Base-by-base conservation (phyloP, 2,888 invertebrate genomes). In the Lucinisca nassula region DNA sequence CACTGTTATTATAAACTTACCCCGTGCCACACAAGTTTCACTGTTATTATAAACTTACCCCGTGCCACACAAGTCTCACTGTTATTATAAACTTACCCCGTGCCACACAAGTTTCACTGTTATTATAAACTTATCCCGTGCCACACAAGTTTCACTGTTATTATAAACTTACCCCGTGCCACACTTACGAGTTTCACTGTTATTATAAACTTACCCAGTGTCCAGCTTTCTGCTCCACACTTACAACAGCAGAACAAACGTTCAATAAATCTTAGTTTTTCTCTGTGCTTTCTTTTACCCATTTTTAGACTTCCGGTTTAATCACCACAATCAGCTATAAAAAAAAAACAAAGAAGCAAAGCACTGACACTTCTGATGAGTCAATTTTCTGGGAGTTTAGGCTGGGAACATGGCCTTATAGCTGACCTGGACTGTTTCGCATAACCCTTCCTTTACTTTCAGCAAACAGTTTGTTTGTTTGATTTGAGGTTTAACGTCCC, bases 231-330 rank as follows among this genome's bases (percentile, higher is more conserved):
- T 4, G 70, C 86, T 24, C 89, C 21, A 17, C 84, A 86, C 72
- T 89, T 89, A 51, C 89, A 89, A 40, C 86, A 89, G 61, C 89
- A 89, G 73, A 77, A 58, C 6, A 89, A 17, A 35, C 35, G 32
- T 30, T 67, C 67, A 3, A 35, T 4, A 12, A 17, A 10, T 21
- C n/a, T 35, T 3, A n/a, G 10, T 21, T 21, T 32, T 3, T 35
- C 30, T 10, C 24, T 21, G 35, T 67, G 67, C 35, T 30, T 67
- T 35, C 35, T 10, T 21, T 67, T 67, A 3, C 67, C 67, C 67
- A 67, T 67, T 12, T 12, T 45, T 17, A 45, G 17, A 45, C 45
- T 45, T 45, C 10, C 17, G 8, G 45, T 45, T 45, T 45, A 12
- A 45, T 17, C 17, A 17, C 45, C 8, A 45, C 8, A 45, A 12